These are phyloP conservation scores for Rhagologus leucostigma DNA, from an alignment of 2,113 vertebrate species.

Conservation along the genomic window DNA sequence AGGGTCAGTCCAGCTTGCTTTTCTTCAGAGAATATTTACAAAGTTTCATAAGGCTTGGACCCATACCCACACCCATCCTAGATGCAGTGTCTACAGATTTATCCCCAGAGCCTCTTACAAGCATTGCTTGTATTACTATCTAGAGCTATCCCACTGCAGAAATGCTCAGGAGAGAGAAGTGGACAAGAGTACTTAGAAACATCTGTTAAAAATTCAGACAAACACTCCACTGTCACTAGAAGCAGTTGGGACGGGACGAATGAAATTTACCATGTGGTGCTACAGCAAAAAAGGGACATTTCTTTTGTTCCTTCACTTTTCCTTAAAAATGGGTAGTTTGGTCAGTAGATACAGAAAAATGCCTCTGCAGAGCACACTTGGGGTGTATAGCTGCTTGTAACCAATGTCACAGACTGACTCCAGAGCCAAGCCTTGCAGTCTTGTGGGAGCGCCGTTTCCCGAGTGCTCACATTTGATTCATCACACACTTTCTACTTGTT, in stretches of 20 bases:
- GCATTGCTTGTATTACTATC: constrained; percentile 58
- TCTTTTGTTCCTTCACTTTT: neutral
- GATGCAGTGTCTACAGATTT: constrained; percentile 53
- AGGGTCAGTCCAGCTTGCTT: constrained; percentile 49
- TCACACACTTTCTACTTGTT: neutral
- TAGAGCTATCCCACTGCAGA: constrained; percentile 58
- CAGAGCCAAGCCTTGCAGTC: neutral
- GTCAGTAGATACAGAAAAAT: neutral
- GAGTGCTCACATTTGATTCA: neutral
- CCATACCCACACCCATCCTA: constrained; percentile 57
- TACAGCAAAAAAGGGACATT: neutral
- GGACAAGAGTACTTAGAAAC: constrained; percentile 61
- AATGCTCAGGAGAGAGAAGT: constrained; percentile 59
- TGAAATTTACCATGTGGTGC: neutral
- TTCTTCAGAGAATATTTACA: constrained; percentile 56
- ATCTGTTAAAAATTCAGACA: constrained; percentile 63
- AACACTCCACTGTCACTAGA: constrained; percentile 45
- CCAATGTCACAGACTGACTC: neutral
- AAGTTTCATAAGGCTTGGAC: constrained; percentile 68
- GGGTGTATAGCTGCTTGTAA: neutral
- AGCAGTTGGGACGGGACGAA: neutral
- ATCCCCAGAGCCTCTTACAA: constrained; percentile 47
- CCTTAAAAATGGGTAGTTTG: neutral
- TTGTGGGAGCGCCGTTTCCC: neutral
- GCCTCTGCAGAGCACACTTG: neutral